Evolutionary conservation across 2,797 vertebrate genomes (phyloP), one percentile per base, ranked within the genome.

Genomic region (Acipenser transmontanus): DNA sequence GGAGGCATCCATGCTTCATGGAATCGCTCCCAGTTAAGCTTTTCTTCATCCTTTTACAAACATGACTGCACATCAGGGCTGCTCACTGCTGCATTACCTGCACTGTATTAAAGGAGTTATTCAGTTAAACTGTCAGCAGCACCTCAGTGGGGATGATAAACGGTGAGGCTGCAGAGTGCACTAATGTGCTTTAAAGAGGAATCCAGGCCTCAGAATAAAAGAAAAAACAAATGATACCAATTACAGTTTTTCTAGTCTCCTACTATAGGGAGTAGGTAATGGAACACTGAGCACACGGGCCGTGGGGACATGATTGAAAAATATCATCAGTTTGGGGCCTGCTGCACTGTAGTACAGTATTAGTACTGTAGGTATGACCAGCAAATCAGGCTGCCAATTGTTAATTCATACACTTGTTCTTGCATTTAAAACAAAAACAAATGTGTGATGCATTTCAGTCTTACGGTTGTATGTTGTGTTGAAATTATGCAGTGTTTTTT

Each of bases 161-260:
- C 62, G 72, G 59, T 4, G 7, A 12, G 14, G 48, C 54, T 13
- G 50, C 17, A 47, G 47, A 54, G 50, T 17, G 63, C 59, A 8
- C 57, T 69, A 67, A 69, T 71, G 69, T 47, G 8, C 54, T 64
- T 48, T 71, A 68, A 73, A 71, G 65, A 71, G 67, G n/a, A 48
- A 66, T 63, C 61, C 50, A 66, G 66, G 51, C 69, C 69, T 62
- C 60, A 17, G 65, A 6, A 50, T 49, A 62, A 57, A 63, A 11
- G 48, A 48, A 62, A 57, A 11, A 59, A 8, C 34, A 59, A 8
- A 61, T 59, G 59, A 59, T 47, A 6, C 72, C 60, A 62, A 59
- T 68, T 66, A 47, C 65, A 61, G 49, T 50, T 17, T 34, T 34
- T 34, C 34, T 34, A 34, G 34, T 34, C 34, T 34, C 34, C 34